These are phyloP conservation scores for Acronicta psi DNA, from an alignment of 2,888 invertebrate genomes.

Conservation along the genomic window DNA sequence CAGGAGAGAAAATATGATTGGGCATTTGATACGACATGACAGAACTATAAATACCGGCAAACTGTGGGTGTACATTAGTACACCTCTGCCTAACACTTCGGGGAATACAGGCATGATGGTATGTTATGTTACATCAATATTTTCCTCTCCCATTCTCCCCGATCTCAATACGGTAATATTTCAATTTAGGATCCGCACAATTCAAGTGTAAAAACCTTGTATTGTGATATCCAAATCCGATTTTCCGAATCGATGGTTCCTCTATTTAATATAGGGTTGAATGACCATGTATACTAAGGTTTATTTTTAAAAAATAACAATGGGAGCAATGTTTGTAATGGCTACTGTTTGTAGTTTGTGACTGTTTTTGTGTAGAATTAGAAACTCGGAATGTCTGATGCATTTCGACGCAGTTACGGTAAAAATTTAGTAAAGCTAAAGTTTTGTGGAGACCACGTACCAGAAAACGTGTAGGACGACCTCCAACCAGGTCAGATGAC, in stretches of 20 bases:
- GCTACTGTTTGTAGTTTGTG: slow-evolving; percentile 37
- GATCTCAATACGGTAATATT: slow-evolving; percentile 25
- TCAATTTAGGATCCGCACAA: slow-evolving; percentile 30
- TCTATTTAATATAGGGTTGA: slow-evolving; percentile 35
- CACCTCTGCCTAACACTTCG: not conserved
- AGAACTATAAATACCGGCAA: no score
- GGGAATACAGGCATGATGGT: no score
- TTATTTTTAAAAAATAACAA: slow-evolving; percentile 39
- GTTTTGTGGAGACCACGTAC: no score
- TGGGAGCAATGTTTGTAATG: slow-evolving; percentile 2
- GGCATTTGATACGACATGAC: no score
- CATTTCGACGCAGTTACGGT: slow-evolving; percentile 4
- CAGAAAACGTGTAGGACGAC: no score
- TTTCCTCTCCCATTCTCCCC: slow-evolving; percentile 19
- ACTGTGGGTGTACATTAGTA: not conserved
- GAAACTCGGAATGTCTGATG: not conserved
- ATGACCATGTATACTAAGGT: slow-evolving; percentile 15
- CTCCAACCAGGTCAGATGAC: no score
- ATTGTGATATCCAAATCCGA: slow-evolving; percentile 53
- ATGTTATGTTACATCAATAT: slow-evolving; percentile 20
- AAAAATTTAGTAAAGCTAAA: not conserved
- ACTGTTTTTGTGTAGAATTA: slow-evolving; percentile 6
- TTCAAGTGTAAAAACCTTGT: slow-evolving; percentile 59
- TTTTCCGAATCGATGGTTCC: slow-evolving; percentile 25
- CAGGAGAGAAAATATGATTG: no score